These are phyloP conservation scores for Pyralis farinalis DNA, from an alignment of 2,888 invertebrate species.

Conservation along the genomic window DNA sequence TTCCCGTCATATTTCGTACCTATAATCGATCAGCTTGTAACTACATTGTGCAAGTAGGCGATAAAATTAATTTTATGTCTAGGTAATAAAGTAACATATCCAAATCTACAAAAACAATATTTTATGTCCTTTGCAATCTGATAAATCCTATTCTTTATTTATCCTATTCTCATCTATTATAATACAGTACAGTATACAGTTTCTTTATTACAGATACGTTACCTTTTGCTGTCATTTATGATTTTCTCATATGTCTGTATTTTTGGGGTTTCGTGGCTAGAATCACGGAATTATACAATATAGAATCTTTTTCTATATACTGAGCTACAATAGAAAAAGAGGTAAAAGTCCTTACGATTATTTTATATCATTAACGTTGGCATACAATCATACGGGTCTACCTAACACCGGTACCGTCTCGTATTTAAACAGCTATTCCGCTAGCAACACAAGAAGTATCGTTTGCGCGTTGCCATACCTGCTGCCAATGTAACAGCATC, in stretches of 20 bases:
- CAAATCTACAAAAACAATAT: conserved; percentile 73
- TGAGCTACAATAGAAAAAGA: too few species aligned
- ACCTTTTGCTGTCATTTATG: conserved; percentile 52
- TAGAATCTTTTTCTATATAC: too few species aligned
- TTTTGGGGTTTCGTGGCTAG: conserved; percentile 26
- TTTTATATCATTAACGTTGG: too few species aligned
- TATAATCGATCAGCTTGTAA: conserved; percentile 57
- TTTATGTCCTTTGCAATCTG: conserved; percentile 69
- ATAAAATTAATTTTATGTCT: conserved; percentile 69
- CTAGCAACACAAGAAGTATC: too few species aligned
- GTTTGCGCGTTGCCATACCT: too few species aligned
- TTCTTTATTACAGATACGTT: conserved; percentile 51
- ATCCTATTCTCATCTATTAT: conserved; percentile 3
- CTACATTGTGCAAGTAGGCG: conserved; percentile 49
- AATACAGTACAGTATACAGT: conserved; percentile 17
- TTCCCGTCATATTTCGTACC: conserved; percentile 34
- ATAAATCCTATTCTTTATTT: conserved; percentile 71
- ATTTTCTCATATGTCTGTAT: conserved; percentile 39
- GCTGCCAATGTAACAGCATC: too few species aligned
- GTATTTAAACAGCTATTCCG: too few species aligned
- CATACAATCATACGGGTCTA: too few species aligned
- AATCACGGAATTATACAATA: too few species aligned
- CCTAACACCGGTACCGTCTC: too few species aligned
- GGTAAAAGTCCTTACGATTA: too few species aligned
- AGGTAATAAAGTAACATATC: conserved; percentile 66